Evolutionary conservation across 2,797 vertebrate genomes (phyloP).

Genomic region (Botia almorhae): DNA sequence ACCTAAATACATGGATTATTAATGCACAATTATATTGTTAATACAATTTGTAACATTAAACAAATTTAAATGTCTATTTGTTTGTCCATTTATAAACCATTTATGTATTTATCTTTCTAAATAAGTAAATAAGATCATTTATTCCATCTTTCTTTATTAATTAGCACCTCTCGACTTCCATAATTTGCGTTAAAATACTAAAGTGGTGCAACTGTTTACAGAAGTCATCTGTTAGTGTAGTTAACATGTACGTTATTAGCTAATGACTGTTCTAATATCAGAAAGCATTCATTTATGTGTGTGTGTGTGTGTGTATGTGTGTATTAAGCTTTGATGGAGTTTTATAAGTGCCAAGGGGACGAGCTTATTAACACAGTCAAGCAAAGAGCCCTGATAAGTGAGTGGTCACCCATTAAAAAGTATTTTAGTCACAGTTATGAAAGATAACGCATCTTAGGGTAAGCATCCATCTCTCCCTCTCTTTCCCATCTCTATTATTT

Average conservation of each 20-base stretch:
- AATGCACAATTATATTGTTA: not conserved
- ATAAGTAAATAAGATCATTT: not conserved
- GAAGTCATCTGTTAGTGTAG: slow-evolving; percentile 6
- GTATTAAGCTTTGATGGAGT: slow-evolving; percentile 51
- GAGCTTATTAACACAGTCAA: slow-evolving; percentile 56
- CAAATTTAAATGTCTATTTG: not conserved
- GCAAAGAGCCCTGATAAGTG: slow-evolving; percentile 55
- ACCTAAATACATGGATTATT: not conserved
- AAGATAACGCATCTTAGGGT: slow-evolving; percentile 42
- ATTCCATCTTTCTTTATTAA: not conserved
- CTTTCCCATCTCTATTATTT: slow-evolving; percentile 26
- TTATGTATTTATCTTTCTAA: not conserved
- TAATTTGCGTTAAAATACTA: slow-evolving; percentile 1
- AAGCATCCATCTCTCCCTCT: slow-evolving; percentile 35
- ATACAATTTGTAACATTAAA: not conserved
- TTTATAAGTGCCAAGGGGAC: slow-evolving; percentile 68
- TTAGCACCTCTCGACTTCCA: not conserved
- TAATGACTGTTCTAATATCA: slow-evolving; percentile 37
- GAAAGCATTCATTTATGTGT: slow-evolving; percentile 22
- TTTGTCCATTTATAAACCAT: not conserved
- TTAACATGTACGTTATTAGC: slow-evolving; percentile 30
- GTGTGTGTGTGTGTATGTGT: slow-evolving; percentile 24
- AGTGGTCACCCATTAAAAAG: slow-evolving; percentile 54
- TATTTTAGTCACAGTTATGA: slow-evolving; percentile 57
- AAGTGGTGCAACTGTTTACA: not conserved